phyloP scores from a whole-genome alignment of 2,113 vertebrate species.

The Sitta europaea region DNA sequence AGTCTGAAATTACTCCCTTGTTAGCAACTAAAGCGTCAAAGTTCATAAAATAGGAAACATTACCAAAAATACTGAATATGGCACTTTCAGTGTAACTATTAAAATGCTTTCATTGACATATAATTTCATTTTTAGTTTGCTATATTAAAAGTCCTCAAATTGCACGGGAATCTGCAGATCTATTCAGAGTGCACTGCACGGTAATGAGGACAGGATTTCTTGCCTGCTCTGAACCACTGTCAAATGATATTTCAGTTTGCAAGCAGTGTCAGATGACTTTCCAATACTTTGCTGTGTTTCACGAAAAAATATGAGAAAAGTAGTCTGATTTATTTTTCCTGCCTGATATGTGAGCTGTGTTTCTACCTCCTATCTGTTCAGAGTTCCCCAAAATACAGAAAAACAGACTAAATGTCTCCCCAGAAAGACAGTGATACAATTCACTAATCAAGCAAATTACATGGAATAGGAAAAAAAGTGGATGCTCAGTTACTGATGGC shows the following conservation, averaged over 20 bases:
- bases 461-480: not conserved
- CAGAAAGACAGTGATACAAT: not conserved
- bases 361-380: not conserved
- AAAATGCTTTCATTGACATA: not conserved
- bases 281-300: not conserved
- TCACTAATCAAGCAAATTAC: slow-evolving; percentile 29
- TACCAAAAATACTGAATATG: not conserved
- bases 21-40: not conserved
- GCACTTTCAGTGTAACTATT: not conserved
- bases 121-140: not conserved
- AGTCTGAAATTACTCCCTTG: not conserved
- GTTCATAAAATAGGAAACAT: slow-evolving; percentile 29
- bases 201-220: not conserved
- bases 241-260: not conserved
- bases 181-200: not conserved
- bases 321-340: not conserved
- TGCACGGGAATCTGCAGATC: not conserved
- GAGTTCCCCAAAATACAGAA: not conserved
- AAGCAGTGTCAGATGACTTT: not conserved
- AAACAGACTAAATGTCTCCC: not conserved
- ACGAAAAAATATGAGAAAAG: not conserved
- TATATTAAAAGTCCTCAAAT: not conserved
- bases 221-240: not conserved
- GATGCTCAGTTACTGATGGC: not conserved
- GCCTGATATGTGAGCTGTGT: not conserved